Base-by-base conservation (phyloP, 2,113 vertebrate species). In the Uria aalge region DNA sequence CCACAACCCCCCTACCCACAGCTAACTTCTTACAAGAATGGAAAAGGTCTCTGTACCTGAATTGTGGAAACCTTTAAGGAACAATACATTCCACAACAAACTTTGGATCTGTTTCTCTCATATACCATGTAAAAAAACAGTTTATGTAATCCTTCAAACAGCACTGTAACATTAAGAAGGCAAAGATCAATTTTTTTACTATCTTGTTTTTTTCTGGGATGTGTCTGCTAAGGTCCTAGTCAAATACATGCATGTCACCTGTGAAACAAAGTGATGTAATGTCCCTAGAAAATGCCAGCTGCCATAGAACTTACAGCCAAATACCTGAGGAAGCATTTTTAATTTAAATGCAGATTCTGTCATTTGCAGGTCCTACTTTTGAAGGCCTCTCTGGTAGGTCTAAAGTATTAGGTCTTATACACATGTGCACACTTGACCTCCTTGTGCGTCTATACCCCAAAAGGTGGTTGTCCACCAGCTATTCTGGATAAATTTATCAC, bases 401-500 rank as follows among this genome's bases (percentile, higher is more conserved):
- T 47, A 3, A 87, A 50, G 7, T 32, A 2, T 52, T 68, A 57
- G 19, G 27, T 64, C 32, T 85, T 66, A 40, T 4, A 64, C 18
- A 47, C 4, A 47, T 4, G 11, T 50, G 38, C 22, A 62, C 8
- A 8, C 14, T 30, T 5, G 1, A 57, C 6, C 2, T 6, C 5
- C 24, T 60, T 62, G 8, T 74, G 22, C 13, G 14, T 78, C 34
- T 63, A 32, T 6, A 68, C 6, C 6, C 15, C 60, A 60, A 72
- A 80, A 91, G 2, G 16, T 83, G 21, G 20, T 43, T 62, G 23
- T 21, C 40, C 77, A 55, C 6, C 43, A 63, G 7, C 10, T 59
- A 40, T 59, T 86, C 24, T 67, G 60, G 55, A 45, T 5, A 77
- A 66, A 77, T 50, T 11, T 52, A 64, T 79, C 27, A 43, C 21